These are phyloP conservation scores for Drosophila bunnanda DNA, from an alignment of 2,888 invertebrate species.

Conservation along the genomic window DNA sequence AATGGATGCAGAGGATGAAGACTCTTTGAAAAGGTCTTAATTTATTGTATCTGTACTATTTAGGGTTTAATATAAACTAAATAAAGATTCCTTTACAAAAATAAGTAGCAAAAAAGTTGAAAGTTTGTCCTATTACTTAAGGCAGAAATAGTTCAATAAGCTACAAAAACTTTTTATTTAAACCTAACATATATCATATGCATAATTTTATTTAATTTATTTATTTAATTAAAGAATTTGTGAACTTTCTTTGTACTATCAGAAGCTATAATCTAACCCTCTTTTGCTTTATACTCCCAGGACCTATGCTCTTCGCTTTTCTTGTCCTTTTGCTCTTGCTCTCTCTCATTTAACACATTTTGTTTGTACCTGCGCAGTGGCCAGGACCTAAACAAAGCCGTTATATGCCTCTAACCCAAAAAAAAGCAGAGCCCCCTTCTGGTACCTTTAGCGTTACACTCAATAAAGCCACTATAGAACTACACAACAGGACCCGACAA, in stretches of 20 bases:
- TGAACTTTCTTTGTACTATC: background rate
- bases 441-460: background rate
- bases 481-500: constrained; percentile 16
- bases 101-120: background rate
- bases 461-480: constrained; percentile 25
- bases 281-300: background rate
- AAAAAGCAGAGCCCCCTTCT: background rate
- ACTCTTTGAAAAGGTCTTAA: background rate
- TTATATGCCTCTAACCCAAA: background rate
- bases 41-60: background rate
- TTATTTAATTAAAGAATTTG: background rate
- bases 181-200: background rate
- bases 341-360: constrained; percentile 45
- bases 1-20: background rate
- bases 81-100: background rate
- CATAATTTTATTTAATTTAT: background rate
- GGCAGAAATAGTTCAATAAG: background rate
- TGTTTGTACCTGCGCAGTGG: constrained; percentile 76
- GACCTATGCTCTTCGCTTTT: background rate
- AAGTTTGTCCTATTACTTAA: background rate
- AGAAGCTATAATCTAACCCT: background rate
- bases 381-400: constrained; percentile 24
- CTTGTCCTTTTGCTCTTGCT: constrained; percentile 14
- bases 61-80: background rate
- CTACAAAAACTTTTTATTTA: background rate